Evolutionary conservation across 2,888 invertebrate genomes (phyloP).

Genomic region (Tipula confusa): DNA sequence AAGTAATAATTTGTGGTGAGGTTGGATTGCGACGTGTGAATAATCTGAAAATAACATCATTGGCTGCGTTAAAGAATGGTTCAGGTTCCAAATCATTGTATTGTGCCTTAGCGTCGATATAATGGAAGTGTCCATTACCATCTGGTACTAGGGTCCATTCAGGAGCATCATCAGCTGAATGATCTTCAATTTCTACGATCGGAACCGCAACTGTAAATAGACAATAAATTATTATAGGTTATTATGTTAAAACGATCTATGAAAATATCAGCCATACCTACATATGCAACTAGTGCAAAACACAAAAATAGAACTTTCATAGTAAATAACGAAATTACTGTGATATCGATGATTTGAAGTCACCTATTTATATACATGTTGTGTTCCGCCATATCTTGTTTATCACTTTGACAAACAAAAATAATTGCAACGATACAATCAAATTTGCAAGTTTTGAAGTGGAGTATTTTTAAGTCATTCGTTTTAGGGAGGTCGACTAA

Average conservation of each 20-base stretch:
- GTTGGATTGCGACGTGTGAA: constrained; percentile 16
- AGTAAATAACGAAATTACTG: not conserved
- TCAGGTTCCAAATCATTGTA: not conserved
- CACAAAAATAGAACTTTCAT: not conserved
- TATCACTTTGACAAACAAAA: too few relatives aligned
- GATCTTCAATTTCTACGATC: not conserved
- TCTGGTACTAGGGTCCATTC: constrained; percentile 28
- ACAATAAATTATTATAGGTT: too few relatives aligned
- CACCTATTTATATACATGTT: not conserved
- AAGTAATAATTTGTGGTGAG: constrained; percentile 35
- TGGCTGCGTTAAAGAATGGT: not conserved
- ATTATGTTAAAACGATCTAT: too few relatives aligned
- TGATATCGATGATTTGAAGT: not conserved
- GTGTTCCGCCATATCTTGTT: not conserved
- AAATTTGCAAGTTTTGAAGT: too few relatives aligned
- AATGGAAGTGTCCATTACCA: constrained; percentile 25
- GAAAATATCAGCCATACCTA: not conserved
- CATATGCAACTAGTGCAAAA: not conserved
- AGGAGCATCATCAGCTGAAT: not conserved
- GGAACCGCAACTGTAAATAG: not conserved
- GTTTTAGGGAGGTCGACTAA: too few relatives aligned
- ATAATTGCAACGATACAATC: too few relatives aligned
- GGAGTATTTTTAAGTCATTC: too few relatives aligned
- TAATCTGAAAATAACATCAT: not conserved
- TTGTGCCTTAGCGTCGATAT: not conserved